These are phyloP conservation scores for Epizoanthus ramosus DNA, from an alignment of 92 coral and sea anemone genomes.

Conservation along the genomic window DNA sequence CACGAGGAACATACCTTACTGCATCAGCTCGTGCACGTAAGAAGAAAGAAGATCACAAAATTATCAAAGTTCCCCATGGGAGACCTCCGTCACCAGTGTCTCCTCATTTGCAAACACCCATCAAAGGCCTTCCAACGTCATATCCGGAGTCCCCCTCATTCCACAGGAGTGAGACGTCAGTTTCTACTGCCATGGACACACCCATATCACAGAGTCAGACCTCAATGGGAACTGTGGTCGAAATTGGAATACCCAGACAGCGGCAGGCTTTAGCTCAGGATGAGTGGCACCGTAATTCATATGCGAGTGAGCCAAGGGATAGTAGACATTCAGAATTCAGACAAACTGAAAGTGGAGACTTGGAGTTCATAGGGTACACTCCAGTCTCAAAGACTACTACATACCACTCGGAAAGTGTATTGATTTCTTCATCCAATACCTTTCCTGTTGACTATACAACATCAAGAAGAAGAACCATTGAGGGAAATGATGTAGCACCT, in stretches of 20 bases:
- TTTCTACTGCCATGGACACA: conserved; percentile 73
- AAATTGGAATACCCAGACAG: conserved; percentile 58
- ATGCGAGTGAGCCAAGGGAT: conserved; percentile 23
- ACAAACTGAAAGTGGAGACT: conserved; percentile 62
- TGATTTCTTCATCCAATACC: conserved; percentile 62
- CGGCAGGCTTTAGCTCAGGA: conserved; percentile 12
- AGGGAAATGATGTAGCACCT: conserved; percentile 45
- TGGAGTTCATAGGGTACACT: conserved; percentile 50
- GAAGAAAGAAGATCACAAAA: conserved; percentile 80
- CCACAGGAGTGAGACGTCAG: conserved; percentile 76
- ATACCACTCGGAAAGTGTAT: conserved; percentile 83
- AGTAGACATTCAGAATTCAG: conserved; percentile 67
- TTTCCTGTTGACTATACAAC: conserved; percentile 47
- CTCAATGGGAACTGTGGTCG: conserved; percentile 69
- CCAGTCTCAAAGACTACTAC: conserved; percentile 35
- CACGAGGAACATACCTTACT: conserved; percentile 92
- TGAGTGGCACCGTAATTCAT: conserved; percentile 5
- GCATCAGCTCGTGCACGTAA: conserved; percentile 99
- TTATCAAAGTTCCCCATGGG: conserved; percentile 78
- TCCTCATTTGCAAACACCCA: conserved; percentile 55
- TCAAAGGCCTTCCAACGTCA: conserved; percentile 71
- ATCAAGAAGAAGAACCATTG: conserved; percentile 61
- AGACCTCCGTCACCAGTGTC: conserved; percentile 85
- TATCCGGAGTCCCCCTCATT: conserved; percentile 71
- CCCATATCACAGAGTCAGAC: conserved; percentile 66